Percentiles rank a stretch among this genome's conserved stretches.
Conservation (phyloP, 2,113 vertebrate species). For the Psittacus erithacus region DNA sequence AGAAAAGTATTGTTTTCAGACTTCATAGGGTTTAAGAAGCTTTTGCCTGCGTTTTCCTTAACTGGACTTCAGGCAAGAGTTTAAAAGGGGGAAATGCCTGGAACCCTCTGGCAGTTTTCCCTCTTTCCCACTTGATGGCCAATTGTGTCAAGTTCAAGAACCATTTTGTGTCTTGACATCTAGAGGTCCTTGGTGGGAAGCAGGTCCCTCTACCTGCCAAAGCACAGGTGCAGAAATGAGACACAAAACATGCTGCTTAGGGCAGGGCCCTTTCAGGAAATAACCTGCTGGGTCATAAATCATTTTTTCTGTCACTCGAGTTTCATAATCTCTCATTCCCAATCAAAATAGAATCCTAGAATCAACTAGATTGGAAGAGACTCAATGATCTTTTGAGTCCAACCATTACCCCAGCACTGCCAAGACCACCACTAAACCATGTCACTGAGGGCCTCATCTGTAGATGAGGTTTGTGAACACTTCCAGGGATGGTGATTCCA, state of each 20-base stretch:
- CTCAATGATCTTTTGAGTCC: neutral
- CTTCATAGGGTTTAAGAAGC: neutral
- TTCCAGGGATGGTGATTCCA: neutral
- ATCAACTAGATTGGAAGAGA: neutral
- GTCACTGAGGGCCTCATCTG: neutral
- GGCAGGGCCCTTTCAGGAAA: neutral
- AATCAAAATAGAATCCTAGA: neutral
- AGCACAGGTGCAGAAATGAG: neutral
- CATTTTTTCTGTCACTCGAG: neutral
- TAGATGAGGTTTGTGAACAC: neutral
- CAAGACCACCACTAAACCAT: neutral
- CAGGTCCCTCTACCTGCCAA: neutral
- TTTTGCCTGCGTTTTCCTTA: neutral
- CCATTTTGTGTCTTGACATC: neutral
- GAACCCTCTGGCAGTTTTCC: neutral
- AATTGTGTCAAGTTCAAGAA: neutral
- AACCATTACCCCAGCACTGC: neutral
- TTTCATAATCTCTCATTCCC: neutral
- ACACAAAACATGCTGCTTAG: accelerated
- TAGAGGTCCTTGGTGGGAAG: neutral
- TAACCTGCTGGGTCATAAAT: neutral
- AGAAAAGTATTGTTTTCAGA: neutral
- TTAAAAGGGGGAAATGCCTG: neutral
- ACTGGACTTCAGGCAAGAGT: neutral
- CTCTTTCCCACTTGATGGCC: slow-evolving; percentile 32